These are phyloP conservation scores for Opisthograptis luteolata DNA, from an alignment of 2,888 invertebrate species.

Conservation along the genomic window DNA sequence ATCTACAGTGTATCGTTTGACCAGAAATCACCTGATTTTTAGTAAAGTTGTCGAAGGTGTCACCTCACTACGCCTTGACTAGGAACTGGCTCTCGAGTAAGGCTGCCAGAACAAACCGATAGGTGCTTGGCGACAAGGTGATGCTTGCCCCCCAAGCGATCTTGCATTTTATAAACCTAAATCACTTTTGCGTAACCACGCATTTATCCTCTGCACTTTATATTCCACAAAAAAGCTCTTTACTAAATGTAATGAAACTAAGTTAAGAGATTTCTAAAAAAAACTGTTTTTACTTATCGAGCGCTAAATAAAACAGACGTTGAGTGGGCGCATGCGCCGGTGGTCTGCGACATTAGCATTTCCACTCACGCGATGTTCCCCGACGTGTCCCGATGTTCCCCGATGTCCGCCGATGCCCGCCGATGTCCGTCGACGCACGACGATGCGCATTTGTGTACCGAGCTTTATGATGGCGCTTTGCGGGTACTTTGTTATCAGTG, in stretches of 20 bases:
- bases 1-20: no score
- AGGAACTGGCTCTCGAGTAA: no score
- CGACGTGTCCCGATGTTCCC: slow-evolving; percentile 1
- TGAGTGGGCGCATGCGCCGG: slow-evolving; percentile 24
- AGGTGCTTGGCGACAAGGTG: no score
- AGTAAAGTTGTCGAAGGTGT: no score
- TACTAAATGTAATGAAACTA: neutral
- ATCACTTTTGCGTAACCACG: neutral
- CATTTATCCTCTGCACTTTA: neutral
- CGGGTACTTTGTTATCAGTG: slow-evolving; percentile 26
- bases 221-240: slow-evolving; percentile 1
- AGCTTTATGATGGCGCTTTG: slow-evolving; percentile 29
- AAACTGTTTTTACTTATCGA: slow-evolving; percentile 10
- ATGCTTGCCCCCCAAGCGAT: no score
- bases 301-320: slow-evolving; percentile 21
- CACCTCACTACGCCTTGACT: no score
- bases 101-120: no score
- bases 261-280: slow-evolving; percentile 5
- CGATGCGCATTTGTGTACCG: slow-evolving; percentile 28
- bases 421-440: slow-evolving; percentile 9
- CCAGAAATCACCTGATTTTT: no score
- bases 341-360: slow-evolving; percentile 36
- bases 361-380: slow-evolving; percentile 28
- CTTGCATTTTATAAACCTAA: no score
- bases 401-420: slow-evolving; percentile 2